phyloP scores from a whole-genome alignment of 2,797 vertebrate genomes.

The Sparidentex hasta region DNA sequence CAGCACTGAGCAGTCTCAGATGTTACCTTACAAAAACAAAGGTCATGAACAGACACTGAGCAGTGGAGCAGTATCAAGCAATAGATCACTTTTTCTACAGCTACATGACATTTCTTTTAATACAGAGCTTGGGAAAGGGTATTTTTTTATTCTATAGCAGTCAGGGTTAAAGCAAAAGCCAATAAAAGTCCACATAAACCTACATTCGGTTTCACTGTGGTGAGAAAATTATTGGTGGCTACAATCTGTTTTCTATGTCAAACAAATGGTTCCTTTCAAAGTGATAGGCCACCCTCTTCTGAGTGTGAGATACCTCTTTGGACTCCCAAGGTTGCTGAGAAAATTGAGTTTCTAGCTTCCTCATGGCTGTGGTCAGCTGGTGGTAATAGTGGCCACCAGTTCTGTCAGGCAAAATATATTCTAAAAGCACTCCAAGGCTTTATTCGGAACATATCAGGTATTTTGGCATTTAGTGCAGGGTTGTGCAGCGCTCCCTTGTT shows the following conservation, averaged over 20 bases:
- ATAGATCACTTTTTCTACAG: conserved; percentile 12
- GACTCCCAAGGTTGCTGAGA: neutral
- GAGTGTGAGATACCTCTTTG: neutral
- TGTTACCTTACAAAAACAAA: conserved; percentile 35
- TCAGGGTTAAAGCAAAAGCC: neutral
- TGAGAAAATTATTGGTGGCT: neutral
- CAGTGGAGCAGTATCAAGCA: conserved; percentile 8
- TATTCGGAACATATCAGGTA: too few relatives aligned
- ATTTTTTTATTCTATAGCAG: neutral
- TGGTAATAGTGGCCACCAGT: neutral
- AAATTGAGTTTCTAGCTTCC: neutral
- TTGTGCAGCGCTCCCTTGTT: too few relatives aligned
- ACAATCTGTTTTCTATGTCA: neutral
- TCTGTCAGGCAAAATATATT: neutral
- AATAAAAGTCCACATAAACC: neutral
- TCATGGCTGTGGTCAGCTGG: neutral
- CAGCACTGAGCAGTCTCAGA: conserved; percentile 20
- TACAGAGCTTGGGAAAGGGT: neutral
- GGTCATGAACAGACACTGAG: conserved; percentile 27
- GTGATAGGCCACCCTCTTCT: neutral
- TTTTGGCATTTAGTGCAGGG: too few relatives aligned
- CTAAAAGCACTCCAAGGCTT: neutral
- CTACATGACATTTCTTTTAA: neutral
- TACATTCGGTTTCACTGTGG: neutral
- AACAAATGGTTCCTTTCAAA: conserved; percentile 5